phyloP scores from a whole-genome alignment of 2,797 vertebrate genomes.

The Micromesistius poutassou region DNA sequence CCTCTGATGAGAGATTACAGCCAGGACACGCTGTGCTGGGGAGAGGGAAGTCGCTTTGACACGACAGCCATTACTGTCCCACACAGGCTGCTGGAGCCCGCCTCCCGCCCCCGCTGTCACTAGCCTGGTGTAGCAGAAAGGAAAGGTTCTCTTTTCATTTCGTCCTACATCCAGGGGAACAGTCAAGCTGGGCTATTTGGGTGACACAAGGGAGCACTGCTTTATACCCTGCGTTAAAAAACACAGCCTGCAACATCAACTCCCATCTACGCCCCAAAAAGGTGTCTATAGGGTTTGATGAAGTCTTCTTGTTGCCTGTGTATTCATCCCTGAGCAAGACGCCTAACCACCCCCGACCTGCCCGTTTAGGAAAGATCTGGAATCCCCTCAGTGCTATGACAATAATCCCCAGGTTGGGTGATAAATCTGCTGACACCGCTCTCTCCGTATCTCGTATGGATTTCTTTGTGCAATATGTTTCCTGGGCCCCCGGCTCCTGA shows the following conservation, averaged over 20 bases:
- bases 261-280: background rate
- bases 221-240: background rate
- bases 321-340: background rate
- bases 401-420: background rate
- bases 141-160: background rate
- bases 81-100: background rate
- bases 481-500: slow-evolving; percentile 29
- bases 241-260: background rate
- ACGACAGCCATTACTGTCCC: slow-evolving; percentile 21
- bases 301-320: background rate
- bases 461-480: slow-evolving; percentile 22
- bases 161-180: background rate
- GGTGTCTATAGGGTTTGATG: background rate
- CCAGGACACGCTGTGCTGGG: slow-evolving; percentile 29
- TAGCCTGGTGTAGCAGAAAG: background rate
- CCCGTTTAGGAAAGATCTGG: background rate
- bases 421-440: slow-evolving; percentile 27
- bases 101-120: background rate
- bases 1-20: slow-evolving; percentile 55
- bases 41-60: slow-evolving; percentile 42
- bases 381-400: background rate
- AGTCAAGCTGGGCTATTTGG: background rate
- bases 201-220: background rate
- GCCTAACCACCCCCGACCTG: background rate
- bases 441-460: slow-evolving; percentile 12